Base-by-base conservation (phyloP, 2,888 invertebrate species). In the Archaeoteleia sp. region DNA sequence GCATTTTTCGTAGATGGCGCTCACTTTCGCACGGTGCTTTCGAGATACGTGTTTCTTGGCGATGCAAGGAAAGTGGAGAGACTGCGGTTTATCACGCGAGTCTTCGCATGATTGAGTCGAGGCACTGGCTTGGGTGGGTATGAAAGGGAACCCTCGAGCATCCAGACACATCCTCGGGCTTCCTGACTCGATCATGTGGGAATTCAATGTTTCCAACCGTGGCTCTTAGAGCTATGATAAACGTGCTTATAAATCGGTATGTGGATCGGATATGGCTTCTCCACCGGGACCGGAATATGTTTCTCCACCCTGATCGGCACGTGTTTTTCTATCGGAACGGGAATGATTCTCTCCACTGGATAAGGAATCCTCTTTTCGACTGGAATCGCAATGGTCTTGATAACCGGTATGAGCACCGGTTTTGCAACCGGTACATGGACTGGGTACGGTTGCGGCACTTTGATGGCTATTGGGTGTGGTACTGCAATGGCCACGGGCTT, bases 321-420 rank as follows among this genome's bases (percentile, higher is more conserved):
- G 2, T 89, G 89, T 75, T 91, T 91, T 65, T 91, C 88, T 43
- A 89, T 89, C 0, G 91, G 91, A 32, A 91, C 89, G 7, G 90
- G 90, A 0, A 91, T 89, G 1, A 86, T 86, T 79, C 89, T 91
- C 74, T 91, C 91, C 0, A 92, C 90, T 0, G 91, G 90, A 78
- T 90, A 91, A 0, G 91, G 91, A 5, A 92, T 90, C 15, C 90
- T 91, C 78, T 91, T 92, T 76, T 91, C 91, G 1, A 92, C 88
- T 0, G 91, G 91, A 32, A 91, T 87, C 0, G 89, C 88, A 1
- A 92, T 87, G 71, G 91, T 91, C 78, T 90, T 91, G 32, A 91
- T 87, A 1, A 92, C 88, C 0, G 91, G 92, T 3, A 92, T 89
- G 0, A 91, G 88, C 0, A 91, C 87, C 0, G 91, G 91, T 72